Evolutionary conservation across 1,140 invertebrate genomes (phyloP), one percentile per base, ranked within the genome.

Genomic region (Maconellicoccus hirsutus): DNA sequence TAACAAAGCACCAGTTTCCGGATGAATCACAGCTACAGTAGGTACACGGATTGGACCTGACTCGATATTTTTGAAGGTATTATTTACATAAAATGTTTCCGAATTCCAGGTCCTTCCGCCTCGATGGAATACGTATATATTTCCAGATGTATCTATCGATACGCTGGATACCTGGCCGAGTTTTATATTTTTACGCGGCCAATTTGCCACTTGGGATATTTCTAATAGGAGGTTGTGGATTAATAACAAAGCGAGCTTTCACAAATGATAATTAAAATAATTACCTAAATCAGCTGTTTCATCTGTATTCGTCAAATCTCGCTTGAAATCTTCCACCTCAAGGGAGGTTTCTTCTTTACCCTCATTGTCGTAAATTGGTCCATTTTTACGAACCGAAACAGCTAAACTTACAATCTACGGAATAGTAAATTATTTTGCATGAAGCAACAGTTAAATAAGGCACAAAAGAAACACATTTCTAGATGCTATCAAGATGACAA

Each of bases 41-140:
- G 87, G 84, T 16, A 86, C 80, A 8, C 77, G 75, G 74, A 98
- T 96, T 0, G 93, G 85, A 3, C 85, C 85, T 33, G 84, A 78
- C 19, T 83, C 81, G 52, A 38, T 70, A 72, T 86, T 77, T 71
- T 81, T 81, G 77, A 84, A 90, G 0, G 82, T 79, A 78, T 91
- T 85, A 3, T 79, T 75, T 0, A 74, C 73, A 71, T 85, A 80
- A 77, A 93, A 94, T 22, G 90, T 87, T 8, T 77, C 78, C 12
- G 73, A 76, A 74, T 81, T 81, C 94, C 94, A 98, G 1, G 85
- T 77, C 74, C 88, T 82, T 70, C 84, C 78, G 3, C 85, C 90
- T 75, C 94, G 84, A 79, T 96, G 93, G 77, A 98, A 95, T 21
- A 96, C 83, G 29, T 89, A 85, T 21, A 96, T 80, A 75, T 89